Conservation (phyloP, 2,797 vertebrate species). For the Sibirionetta formosa region DNA sequence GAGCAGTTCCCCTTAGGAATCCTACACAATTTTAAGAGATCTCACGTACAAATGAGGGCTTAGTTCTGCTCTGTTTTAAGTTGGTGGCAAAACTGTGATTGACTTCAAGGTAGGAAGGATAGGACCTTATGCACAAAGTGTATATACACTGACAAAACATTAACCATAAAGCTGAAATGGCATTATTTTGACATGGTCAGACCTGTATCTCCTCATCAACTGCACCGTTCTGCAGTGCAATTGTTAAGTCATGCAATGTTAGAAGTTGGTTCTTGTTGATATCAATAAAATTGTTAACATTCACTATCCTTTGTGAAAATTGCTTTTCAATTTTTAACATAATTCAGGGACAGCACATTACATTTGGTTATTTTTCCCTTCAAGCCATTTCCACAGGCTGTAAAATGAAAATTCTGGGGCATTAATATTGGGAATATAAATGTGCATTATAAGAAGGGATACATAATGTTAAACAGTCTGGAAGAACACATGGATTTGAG, state of each 20-base stretch:
- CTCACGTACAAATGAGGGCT: background rate
- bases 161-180: background rate
- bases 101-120: background rate
- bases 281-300: background rate
- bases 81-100: background rate
- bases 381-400: background rate
- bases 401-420: constrained; percentile 40
- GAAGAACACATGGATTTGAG: background rate
- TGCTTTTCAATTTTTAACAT: background rate
- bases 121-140: background rate
- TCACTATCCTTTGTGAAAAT: constrained; percentile 2
- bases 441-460: background rate
- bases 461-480: constrained; percentile 8
- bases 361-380: constrained; percentile 15
- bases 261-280: background rate
- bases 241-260: background rate
- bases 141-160: background rate
- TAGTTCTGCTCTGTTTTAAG: background rate
- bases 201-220: background rate
- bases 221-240: background rate
- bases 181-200: background rate
- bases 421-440: constrained; percentile 16
- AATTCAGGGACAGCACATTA: background rate
- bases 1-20: background rate
- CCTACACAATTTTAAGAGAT: background rate